A percentile compares a stretch with the other conserved stretches of the same genome.
Evolutionary conservation across 2,888 invertebrate genomes (phyloP).

Genomic region (Salticus scenicus): DNA sequence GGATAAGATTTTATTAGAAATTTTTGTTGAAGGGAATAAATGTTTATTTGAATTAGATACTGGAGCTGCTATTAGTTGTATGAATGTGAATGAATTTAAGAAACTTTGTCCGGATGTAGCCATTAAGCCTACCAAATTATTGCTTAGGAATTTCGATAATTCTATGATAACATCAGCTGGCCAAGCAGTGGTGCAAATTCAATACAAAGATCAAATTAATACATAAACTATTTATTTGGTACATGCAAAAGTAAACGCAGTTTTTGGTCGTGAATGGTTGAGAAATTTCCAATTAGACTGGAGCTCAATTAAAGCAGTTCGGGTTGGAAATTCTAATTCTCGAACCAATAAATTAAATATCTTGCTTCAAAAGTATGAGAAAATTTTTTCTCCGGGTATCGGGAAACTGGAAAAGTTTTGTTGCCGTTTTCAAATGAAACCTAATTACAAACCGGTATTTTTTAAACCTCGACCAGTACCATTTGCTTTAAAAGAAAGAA

Average conservation of each 20-base stretch:
- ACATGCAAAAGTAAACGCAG: conserved; percentile 47
- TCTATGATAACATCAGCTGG: conserved; percentile 52
- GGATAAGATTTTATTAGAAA: conserved; percentile 51
- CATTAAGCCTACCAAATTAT: conserved; percentile 53
- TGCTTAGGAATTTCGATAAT: conserved; percentile 51
- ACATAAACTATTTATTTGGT: conserved; percentile 45
- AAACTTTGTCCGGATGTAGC: conserved; percentile 50
- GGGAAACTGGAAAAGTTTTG: too few species aligned
- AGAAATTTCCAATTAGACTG: conserved; percentile 37
- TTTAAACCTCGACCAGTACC: too few species aligned
- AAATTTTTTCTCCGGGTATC: too few species aligned
- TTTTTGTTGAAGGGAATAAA: conserved; percentile 53
- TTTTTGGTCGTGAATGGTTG: conserved; percentile 43
- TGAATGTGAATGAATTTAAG: conserved; percentile 47
- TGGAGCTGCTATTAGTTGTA: conserved; percentile 50
- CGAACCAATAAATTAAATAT: too few species aligned
- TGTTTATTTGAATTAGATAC: conserved; percentile 40
- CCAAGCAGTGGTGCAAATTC: conserved; percentile 52
- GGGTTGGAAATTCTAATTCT: too few species aligned
- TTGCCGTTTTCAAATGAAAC: too few species aligned
- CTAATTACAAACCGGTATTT: too few species aligned
- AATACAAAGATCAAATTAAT: conserved; percentile 46
- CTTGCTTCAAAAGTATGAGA: too few species aligned
- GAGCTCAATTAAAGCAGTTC: too few species aligned
- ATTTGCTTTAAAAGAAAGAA: too few species aligned